phyloP scores from a whole-genome alignment of 1,140 invertebrate genomes.

The Adelges cooleyi region DNA sequence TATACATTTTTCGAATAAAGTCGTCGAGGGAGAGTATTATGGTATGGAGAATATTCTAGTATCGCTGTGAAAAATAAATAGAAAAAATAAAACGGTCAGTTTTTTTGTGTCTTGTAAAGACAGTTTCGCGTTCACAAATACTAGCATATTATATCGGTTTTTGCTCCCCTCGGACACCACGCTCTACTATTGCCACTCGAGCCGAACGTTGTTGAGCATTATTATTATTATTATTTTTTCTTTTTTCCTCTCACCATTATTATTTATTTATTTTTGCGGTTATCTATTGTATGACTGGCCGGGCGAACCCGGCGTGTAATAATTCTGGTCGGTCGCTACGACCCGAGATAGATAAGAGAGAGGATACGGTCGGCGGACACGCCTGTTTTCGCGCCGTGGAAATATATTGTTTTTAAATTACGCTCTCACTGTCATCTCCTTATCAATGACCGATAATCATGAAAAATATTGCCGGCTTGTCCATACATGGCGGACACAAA shows the following conservation, averaged over 20 bases:
- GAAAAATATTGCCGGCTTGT: constrained; percentile 21
- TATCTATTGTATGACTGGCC: constrained; percentile 6
- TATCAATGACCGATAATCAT: constrained; percentile 18
- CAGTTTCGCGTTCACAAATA: too few species aligned
- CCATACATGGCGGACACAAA: neutral
- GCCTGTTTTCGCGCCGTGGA: constrained; percentile 2
- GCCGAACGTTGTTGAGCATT: neutral
- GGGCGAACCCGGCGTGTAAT: neutral
- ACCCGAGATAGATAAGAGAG: constrained; percentile 10
- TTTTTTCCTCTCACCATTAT: neutral
- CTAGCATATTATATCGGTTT: too few species aligned
- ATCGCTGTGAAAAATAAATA: too few species aligned
- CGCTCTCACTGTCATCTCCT: constrained; percentile 15
- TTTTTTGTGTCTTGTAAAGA: too few species aligned
- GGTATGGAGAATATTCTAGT: too few species aligned
- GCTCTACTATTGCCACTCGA: too few species aligned
- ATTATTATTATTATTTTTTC: neutral
- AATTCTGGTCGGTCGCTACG: constrained; percentile 5
- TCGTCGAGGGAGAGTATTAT: too few species aligned
- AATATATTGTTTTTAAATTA: constrained; percentile 28
- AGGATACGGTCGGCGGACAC: neutral
- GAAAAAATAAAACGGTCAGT: too few species aligned
- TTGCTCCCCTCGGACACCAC: too few species aligned
- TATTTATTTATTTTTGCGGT: constrained; percentile 6
- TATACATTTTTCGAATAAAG: too few species aligned